Evolutionary conservation across 2,113 vertebrate species (phyloP), one percentile per base, ranked within the genome.

Genomic region (Ptyas mucosa): DNA sequence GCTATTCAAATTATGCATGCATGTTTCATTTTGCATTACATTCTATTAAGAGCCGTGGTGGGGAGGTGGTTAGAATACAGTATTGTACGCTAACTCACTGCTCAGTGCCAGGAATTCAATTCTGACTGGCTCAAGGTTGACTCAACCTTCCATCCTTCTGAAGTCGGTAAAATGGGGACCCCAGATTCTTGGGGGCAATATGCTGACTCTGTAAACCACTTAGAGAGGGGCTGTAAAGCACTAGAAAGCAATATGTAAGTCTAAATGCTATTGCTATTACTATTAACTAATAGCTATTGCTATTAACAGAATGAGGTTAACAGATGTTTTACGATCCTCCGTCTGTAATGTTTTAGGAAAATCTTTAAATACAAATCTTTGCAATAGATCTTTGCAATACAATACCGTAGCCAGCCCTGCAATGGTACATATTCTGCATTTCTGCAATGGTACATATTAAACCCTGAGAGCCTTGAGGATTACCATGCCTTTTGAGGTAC

Each of bases 231-330:
- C 29, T 69, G 5, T n/a, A 69, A n/a, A 69, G 64, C 64, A 69
- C 29, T 15, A 15, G 12, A 12, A 6, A n/a, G 29, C 29, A 0
- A 29, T 15, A 69, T 15, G n/a, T 15, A n/a, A 64, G 12, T n/a
- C 64, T 69, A 34, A 69, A 12, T 69, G 64, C 29, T 69, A 15
- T n/a, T 69, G 64, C 12, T 5, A 54, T 0, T 23, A 1, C 12
- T 5, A 54, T 0, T 23, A 1, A 93, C 34, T 46, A 46, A 46
- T 4, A 46, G 64, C 29, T 69, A 15, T n/a, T 69, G 64, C 12
- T 5, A 54, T 0, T 23, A 1, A 93, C 34, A 21, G 75, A 81
- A 81, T 81, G 75, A 43, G 54, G 57, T 53, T 57, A 90, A 75
- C 91, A 57, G 0, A 3, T 29, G 29, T 75, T 61, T 21, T 0